Evolutionary conservation across 2,797 vertebrate genomes (phyloP).

Genomic region (Cirrhinus molitorella): DNA sequence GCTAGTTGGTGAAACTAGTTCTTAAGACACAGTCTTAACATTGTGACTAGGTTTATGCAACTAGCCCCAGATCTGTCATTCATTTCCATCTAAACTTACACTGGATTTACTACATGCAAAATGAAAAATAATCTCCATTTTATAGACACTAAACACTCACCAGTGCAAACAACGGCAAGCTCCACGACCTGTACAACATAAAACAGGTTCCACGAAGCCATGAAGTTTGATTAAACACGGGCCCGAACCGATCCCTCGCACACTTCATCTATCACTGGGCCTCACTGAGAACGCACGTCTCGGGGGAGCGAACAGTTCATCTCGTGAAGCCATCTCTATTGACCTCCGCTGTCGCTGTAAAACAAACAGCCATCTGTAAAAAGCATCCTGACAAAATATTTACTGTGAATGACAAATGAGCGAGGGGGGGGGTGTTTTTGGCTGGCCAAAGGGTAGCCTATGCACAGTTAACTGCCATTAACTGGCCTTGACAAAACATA

Average conservation of each 20-base stretch:
- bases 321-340: slow-evolving; percentile 59
- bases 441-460: slow-evolving; percentile 42
- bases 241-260: slow-evolving; percentile 41
- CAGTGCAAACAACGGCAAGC: not conserved
- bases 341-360: slow-evolving; percentile 63
- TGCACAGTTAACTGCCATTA: slow-evolving; percentile 53
- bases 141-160: not conserved
- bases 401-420: slow-evolving; percentile 63
- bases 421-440: slow-evolving; percentile 14
- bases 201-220: slow-evolving; percentile 3
- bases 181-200: slow-evolving; percentile 2
- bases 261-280: slow-evolving; percentile 54
- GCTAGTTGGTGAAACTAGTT: too few relatives aligned
- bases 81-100: not conserved
- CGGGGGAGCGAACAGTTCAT: slow-evolving; percentile 53
- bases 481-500: slow-evolving; percentile 42
- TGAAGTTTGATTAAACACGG: slow-evolving; percentile 36
- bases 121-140: not conserved
- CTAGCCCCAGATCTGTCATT: slow-evolving; percentile 3
- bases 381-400: slow-evolving; percentile 70
- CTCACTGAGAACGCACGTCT: slow-evolving; percentile 48
- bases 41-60: too few relatives aligned
- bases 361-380: slow-evolving; percentile 64
- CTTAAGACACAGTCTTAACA: too few relatives aligned
- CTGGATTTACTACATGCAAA: not conserved